phyloP scores from a whole-genome alignment of 2,888 invertebrate genomes.

The Odontothrips loti region DNA sequence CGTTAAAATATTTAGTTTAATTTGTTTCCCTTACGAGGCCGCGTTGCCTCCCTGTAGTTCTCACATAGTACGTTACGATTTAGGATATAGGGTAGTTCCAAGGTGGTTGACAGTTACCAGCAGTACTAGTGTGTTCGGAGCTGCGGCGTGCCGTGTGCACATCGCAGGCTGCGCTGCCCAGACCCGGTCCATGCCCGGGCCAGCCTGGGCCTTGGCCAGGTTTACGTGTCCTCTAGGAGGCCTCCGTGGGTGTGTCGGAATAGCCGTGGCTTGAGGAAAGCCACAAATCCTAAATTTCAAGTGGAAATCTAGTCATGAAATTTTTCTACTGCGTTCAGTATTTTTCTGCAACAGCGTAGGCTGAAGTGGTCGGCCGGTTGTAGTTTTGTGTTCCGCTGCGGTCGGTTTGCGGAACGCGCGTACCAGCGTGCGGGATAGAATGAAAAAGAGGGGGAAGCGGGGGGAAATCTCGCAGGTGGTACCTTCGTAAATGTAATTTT shows the following conservation, averaged over 20 bases:
- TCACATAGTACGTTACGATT: too few relatives aligned
- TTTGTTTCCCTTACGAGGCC: too few relatives aligned
- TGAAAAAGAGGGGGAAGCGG: too few relatives aligned
- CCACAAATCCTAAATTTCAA: not conserved
- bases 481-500: not conserved
- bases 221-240: not conserved
- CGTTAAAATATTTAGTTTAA: too few relatives aligned
- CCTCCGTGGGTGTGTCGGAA: not conserved
- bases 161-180: too few relatives aligned
- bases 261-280: not conserved
- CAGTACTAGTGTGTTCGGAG: not conserved
- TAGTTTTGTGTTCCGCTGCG: too few relatives aligned
- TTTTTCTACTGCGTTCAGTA: not conserved
- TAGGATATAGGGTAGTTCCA: not conserved
- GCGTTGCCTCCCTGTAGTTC: too few relatives aligned
- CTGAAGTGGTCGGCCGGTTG: not conserved
- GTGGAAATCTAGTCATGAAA: conserved; percentile 16
- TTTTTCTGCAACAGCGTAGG: not conserved
- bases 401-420: too few relatives aligned
- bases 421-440: too few relatives aligned
- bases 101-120: conserved; percentile 1
- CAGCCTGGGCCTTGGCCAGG: not conserved
- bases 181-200: not conserved
- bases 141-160: not conserved
- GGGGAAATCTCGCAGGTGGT: too few relatives aligned